Evolutionary conservation across 2,797 vertebrate species (phyloP).

Genomic region (Thamnophis elegans): DNA sequence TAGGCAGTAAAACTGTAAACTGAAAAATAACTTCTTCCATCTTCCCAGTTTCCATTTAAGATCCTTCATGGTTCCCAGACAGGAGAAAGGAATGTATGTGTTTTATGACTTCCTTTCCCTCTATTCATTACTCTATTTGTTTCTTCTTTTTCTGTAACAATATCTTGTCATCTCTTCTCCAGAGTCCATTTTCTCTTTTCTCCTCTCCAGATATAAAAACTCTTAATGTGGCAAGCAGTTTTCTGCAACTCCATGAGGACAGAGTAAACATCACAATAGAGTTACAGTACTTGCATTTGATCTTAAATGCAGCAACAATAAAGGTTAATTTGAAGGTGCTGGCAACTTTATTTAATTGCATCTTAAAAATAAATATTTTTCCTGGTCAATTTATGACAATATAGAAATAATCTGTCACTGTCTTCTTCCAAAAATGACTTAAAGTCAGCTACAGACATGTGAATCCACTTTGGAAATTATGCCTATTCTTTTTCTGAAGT

Average conservation of each 20-base stretch:
- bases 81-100: background rate
- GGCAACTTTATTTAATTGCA: background rate
- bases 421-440: background rate
- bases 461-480: background rate
- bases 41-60: constrained; percentile 1
- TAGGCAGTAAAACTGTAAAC: background rate
- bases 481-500: background rate
- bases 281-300: background rate
- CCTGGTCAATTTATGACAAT: background rate
- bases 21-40: constrained; percentile 7
- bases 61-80: background rate
- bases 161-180: background rate
- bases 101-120: constrained; percentile 6
- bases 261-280: background rate
- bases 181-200: background rate
- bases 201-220: background rate
- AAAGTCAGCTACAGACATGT: background rate
- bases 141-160: background rate
- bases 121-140: background rate
- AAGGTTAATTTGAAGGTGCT: background rate
- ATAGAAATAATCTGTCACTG: background rate
- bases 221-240: background rate
- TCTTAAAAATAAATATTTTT: background rate
- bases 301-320: background rate
- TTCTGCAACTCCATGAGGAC: background rate